phyloP scores from a whole-genome alignment of 37 sponge, comb jelly and placozoan species.

The Beroe forskalii region DNA sequence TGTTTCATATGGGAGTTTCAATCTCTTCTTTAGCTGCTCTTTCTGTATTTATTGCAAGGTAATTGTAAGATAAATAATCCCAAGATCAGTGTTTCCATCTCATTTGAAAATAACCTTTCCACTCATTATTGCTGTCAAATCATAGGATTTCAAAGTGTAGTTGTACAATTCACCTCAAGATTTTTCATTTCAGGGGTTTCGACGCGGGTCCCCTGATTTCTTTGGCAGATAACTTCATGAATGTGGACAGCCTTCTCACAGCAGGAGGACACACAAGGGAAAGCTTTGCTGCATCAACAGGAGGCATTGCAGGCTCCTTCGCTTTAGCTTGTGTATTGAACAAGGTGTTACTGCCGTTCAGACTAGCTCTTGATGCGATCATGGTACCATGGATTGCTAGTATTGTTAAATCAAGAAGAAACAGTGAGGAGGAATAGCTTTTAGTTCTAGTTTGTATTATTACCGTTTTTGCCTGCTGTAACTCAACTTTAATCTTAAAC shows the following conservation, averaged over 20 bases:
- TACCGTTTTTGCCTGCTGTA: too few relatives aligned
- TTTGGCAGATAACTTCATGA: not conserved
- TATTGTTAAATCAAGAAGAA: not conserved
- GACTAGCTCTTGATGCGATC: not conserved
- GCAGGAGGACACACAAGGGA: not conserved
- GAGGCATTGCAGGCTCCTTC: not conserved
- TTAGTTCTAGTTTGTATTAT: too few relatives aligned
- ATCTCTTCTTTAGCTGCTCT: not conserved
- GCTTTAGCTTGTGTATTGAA: not conserved
- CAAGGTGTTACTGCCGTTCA: not conserved
- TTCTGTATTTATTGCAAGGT: not conserved
- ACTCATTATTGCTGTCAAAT: too few relatives aligned
- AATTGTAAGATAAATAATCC: too few relatives aligned
- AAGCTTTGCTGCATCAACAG: not conserved
- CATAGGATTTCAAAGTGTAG: too few relatives aligned
- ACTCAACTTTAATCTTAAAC: too few relatives aligned
- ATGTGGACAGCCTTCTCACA: conserved; percentile 9
- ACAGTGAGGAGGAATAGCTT: too few relatives aligned
- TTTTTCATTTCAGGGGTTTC: not conserved
- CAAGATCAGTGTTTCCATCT: too few relatives aligned
- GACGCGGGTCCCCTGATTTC: not conserved
- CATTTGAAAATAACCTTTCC: too few relatives aligned
- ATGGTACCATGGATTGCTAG: conserved; percentile 25
- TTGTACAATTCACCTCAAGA: too few relatives aligned
- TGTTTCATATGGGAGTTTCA: not conserved